Evolutionary conservation across 37 sponge, comb jelly and placozoan species (phyloP).

Genomic region (Bolinopsis microptera): DNA sequence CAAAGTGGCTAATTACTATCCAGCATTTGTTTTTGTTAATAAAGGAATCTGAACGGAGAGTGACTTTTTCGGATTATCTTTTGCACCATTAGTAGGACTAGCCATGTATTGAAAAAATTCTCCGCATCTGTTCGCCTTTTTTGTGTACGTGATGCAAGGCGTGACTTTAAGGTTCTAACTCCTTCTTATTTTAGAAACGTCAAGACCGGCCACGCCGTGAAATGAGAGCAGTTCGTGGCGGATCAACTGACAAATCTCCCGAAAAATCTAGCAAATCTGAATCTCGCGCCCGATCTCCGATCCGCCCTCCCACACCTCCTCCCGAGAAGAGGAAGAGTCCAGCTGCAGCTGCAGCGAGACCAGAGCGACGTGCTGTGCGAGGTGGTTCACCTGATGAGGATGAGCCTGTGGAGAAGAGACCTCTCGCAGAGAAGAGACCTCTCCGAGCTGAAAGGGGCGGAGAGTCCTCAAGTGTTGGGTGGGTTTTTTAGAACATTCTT

Average conservation of each 20-base stretch:
- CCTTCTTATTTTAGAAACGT: background rate
- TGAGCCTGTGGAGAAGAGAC: background rate
- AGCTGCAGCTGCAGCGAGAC: background rate
- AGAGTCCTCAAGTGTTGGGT: background rate
- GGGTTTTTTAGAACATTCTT: no score
- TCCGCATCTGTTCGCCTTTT: background rate
- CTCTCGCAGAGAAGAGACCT: background rate
- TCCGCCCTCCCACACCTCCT: background rate
- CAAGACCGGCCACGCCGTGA: conserved; percentile 15
- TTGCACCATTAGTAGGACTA: no score
- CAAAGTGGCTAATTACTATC: background rate
- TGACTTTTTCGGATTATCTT: no score
- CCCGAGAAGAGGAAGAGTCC: background rate
- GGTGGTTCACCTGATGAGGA: conserved; percentile 8
- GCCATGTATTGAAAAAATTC: no score
- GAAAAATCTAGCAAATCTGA: background rate
- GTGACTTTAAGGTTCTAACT: no score
- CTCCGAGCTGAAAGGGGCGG: conserved; percentile 38
- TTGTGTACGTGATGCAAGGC: background rate
- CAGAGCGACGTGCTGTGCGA: conserved; percentile 17
- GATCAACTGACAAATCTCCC: conserved; percentile 31
- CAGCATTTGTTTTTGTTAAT: no score
- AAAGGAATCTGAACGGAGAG: no score
- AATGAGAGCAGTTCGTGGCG: conserved; percentile 42
- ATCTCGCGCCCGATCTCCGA: background rate